Base-by-base conservation (phyloP, 2,888 invertebrate genomes). In the Cataglyphis rosenhaueri region DNA sequence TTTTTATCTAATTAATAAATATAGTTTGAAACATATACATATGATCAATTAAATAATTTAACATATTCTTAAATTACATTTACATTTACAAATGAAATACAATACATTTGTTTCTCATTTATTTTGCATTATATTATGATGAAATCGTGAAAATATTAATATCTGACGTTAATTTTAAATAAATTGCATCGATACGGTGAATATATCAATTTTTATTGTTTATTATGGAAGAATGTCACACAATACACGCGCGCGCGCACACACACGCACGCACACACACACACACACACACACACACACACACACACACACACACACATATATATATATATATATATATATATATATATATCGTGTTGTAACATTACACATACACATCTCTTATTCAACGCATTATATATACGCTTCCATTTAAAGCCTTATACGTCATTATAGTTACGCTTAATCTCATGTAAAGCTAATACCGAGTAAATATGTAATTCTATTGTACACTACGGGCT, bases 391-490 rank as follows among this genome's bases (percentile, higher is more conserved):
- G 71, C 68, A 75, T 86, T 75, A 75, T 81, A 88, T 83, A 90
- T 85, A 92, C 92, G 93, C 93, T 93, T 94, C 92, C 93, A 93
- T 92, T 91, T 92, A 90, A 91, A 91, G 90, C 93, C 92, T 93
- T 79, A 91, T 87, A 85, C 91, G 88, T 88, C 87, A 89, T 86
- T 89, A 85, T 91, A 91, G 86, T 87, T 91, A 89, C 82, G 90
- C 91, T 90, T 91, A 48, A 86, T 83, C 78, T 89, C 83, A 86
- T 86, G 88, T 85, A 88, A 90, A 84, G 83, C 83, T 52, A 83
- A 86, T 85, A 85, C 87, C 86, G 86, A 85, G 73, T 87, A 89
- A 86, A 84, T 86, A 87, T 90, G 70, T 68, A 70, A 90, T 87
- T 84, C 64, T 81, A 82, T 83, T 88, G 81, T 84, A 81, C 78